Base-by-base conservation (phyloP, 64 coral and sea anemone species). In the Montipora sp. region DNA sequence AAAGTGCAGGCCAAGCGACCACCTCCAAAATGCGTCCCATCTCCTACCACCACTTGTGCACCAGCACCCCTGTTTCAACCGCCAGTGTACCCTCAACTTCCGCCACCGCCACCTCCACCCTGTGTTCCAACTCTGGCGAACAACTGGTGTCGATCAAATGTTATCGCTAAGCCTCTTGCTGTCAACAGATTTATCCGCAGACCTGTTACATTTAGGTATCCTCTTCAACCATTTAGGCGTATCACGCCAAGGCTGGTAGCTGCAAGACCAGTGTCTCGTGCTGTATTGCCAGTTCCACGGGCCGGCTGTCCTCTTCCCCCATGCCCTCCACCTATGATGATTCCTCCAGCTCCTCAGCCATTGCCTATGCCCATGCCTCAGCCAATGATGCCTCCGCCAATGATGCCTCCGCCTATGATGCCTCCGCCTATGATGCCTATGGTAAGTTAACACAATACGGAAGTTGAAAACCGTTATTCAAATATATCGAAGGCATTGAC, bases 141-240 rank as follows among this genome's bases (percentile, higher is more conserved):
- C 65, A 85, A 85, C 82, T 85, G 66, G 66, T 85, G 82, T 68
- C 27, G 82, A 7, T 78, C 75, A 78, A 85, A 85, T 45, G 16
- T 85, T 18, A 7, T 85, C 65, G 82, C 82, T 19, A 71, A 71
- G 61, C 82, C 82, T 11, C 45, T 72, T 9, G 82, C 10, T 49
- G 65, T 68, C 45, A 85, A 85, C 82, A 72, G 61, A 43, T 85
- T 85, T 85, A 11, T 47, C 20, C 61, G 45, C 21, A 85, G 46
- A 47, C 82, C 82, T 71, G 61, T 85, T 18, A 71, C 82, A 48
- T 85, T 71, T 63, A 85, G 82, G 13, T 85, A 71, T 51, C 82
- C 82, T 51, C 82, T 85, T 71, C 82, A 67, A 12, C 82, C 82
- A 85, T 85, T 71, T 63, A 85, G 82, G 21, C 61, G 82, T 50